phyloP scores from a whole-genome alignment of 2,797 vertebrate genomes.

The Pogoniulus pusillus region DNA sequence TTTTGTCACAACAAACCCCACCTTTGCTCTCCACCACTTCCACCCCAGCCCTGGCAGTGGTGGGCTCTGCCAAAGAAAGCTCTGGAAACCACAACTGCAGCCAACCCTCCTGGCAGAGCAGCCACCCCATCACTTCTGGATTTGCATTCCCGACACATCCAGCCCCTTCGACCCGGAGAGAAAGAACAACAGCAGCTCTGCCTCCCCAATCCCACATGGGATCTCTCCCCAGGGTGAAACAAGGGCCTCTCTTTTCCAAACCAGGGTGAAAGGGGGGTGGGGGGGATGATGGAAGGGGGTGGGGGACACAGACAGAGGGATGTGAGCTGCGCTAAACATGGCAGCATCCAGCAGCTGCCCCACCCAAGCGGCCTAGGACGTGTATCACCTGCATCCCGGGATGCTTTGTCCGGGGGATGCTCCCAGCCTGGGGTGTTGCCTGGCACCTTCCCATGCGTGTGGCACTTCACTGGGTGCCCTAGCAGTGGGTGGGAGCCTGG shows the following conservation, averaged over 20 bases:
- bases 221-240: not conserved
- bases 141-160: not conserved
- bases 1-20: not conserved
- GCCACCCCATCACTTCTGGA: not conserved
- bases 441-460: fast-evolving
- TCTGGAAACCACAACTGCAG: conserved; percentile 15
- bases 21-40: not conserved
- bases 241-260: not conserved
- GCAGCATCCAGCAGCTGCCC: conserved; percentile 44
- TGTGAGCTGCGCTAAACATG: conserved; percentile 9
- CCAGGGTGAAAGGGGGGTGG: fast-evolving
- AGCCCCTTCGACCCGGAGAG: fast-evolving
- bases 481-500: fast-evolving
- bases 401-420: conserved; percentile 9
- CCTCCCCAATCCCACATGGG: not conserved
- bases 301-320: not conserved
- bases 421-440: not conserved
- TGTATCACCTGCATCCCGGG: not conserved
- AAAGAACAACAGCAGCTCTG: not conserved
- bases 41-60: not conserved
- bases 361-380: conserved; percentile 43
- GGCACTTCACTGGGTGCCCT: not conserved
- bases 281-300: no score
- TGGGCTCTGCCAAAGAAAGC: conserved; percentile 36
- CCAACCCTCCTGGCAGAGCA: not conserved